Percentiles rank a stretch among this genome's conserved stretches.
phyloP scores from a whole-genome alignment of 2,888 invertebrate genomes.

The Vesta saturnalis region DNA sequence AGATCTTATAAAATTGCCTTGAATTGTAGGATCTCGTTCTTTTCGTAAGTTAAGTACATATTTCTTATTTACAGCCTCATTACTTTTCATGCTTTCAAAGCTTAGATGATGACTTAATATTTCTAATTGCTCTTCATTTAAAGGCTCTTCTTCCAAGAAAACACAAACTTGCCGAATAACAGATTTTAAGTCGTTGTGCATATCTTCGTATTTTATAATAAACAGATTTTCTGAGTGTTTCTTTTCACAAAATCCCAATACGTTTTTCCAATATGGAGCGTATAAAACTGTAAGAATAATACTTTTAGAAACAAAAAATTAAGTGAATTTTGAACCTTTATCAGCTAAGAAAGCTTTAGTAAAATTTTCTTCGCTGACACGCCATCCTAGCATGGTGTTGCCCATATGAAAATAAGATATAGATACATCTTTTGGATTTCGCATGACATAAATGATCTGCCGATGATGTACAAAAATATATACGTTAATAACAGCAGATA shows the following conservation, averaged over 20 bases:
- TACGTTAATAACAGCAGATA: background rate
- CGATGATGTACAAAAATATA: too few species aligned
- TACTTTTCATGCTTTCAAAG: conserved; percentile 65
- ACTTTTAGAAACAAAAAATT: too few species aligned
- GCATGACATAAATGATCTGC: conserved; percentile 87
- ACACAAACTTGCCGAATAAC: conserved; percentile 37
- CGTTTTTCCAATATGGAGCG: conserved; percentile 78
- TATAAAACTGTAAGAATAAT: conserved; percentile 68
- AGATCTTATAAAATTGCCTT: conserved; percentile 49
- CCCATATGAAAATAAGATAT: conserved; percentile 91
- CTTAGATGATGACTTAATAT: conserved; percentile 50
- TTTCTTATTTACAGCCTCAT: conserved; percentile 68
- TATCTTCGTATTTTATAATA: conserved; percentile 79
- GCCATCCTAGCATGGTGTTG: conserved; percentile 67
- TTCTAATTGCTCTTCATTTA: conserved; percentile 46
- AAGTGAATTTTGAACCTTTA: conserved; percentile 59
- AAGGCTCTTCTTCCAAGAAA: conserved; percentile 47
- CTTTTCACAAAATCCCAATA: conserved; percentile 75
- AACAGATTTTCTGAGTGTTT: conserved; percentile 72
- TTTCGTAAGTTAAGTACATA: conserved; percentile 37
- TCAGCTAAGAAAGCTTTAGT: conserved; percentile 76
- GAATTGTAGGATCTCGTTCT: background rate
- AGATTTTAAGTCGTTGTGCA: conserved; percentile 63
- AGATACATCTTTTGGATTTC: conserved; percentile 91
- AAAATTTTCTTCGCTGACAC: conserved; percentile 75